Conservation (phyloP, 2,797 vertebrate genomes). For the Micrastur ruficollis region DNA sequence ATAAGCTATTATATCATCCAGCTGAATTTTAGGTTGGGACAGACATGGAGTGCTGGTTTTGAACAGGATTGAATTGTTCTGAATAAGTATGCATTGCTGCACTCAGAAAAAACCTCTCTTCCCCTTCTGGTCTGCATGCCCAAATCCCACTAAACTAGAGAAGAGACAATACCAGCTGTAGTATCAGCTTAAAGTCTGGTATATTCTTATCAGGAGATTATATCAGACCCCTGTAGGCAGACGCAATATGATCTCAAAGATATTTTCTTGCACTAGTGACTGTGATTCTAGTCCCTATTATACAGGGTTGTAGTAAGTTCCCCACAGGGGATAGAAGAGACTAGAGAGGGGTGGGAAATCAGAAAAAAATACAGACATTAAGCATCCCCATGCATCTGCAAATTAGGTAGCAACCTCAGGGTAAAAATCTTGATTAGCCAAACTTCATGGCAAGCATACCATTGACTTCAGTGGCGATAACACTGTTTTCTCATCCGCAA, state of each 20-base stretch:
- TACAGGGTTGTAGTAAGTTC: neutral
- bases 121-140: neutral
- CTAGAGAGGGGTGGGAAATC: neutral
- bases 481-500: neutral
- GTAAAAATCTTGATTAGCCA: neutral
- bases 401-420: neutral
- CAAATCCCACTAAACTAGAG: neutral
- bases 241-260: slow-evolving; percentile 9
- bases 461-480: neutral
- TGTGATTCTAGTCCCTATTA: neutral
- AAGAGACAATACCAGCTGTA: slow-evolving; percentile 5
- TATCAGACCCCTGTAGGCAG: neutral
- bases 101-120: neutral
- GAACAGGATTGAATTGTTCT: neutral
- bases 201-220: neutral
- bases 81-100: neutral
- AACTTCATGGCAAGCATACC: neutral
- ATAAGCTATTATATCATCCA: neutral
- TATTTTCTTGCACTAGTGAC: neutral
- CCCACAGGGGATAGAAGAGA: neutral
- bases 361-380: neutral
- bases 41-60: neutral
- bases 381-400: neutral
- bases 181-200: slow-evolving; percentile 6
- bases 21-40: neutral